Percentiles rank a stretch among this genome's conserved stretches.
phyloP scores from a whole-genome alignment of 2,113 vertebrate genomes.

The Brachyhypopomus occidentalis region DNA sequence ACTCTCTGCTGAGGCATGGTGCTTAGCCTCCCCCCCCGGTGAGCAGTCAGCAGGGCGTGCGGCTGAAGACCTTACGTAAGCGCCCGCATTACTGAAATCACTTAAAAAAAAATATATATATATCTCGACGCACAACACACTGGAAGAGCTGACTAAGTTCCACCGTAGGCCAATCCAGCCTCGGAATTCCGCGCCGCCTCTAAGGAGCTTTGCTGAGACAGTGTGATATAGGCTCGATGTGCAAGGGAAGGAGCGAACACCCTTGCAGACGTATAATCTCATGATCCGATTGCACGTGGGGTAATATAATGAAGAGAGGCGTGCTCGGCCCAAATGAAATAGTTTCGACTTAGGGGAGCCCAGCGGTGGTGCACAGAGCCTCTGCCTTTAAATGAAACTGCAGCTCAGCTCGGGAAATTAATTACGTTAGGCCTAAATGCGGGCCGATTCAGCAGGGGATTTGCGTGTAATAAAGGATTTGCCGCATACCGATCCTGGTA shows the following conservation, averaged over 20 bases:
- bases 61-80: conserved; percentile 6
- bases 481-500: conserved; percentile 41
- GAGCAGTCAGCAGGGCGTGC: conserved; percentile 13
- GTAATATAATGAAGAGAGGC: conserved; percentile 38
- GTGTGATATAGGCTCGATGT: conserved; percentile 17
- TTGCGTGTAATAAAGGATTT: conserved; percentile 64
- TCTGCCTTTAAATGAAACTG: conserved; percentile 60
- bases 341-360: conserved; percentile 17
- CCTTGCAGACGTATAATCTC: conserved; percentile 25
- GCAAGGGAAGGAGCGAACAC: not conserved
- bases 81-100: conserved; percentile 9
- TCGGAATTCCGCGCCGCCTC: conserved; percentile 14
- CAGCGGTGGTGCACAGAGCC: conserved; percentile 23
- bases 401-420: conserved; percentile 65
- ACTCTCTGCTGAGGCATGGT: conserved; percentile 22
- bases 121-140: not conserved
- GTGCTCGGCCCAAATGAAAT: conserved; percentile 46
- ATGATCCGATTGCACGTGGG: conserved; percentile 44
- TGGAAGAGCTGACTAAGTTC: conserved; percentile 15
- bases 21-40: conserved; percentile 36
- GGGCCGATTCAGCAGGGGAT: conserved; percentile 61
- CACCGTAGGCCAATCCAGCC: not conserved
- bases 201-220: conserved; percentile 9
- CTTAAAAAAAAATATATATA: conserved; percentile 10
- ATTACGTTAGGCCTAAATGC: conserved; percentile 50